These are phyloP conservation scores for Pelodiscus sinensis DNA, from an alignment of 2,113 vertebrate genomes.

Conservation along the genomic window DNA sequence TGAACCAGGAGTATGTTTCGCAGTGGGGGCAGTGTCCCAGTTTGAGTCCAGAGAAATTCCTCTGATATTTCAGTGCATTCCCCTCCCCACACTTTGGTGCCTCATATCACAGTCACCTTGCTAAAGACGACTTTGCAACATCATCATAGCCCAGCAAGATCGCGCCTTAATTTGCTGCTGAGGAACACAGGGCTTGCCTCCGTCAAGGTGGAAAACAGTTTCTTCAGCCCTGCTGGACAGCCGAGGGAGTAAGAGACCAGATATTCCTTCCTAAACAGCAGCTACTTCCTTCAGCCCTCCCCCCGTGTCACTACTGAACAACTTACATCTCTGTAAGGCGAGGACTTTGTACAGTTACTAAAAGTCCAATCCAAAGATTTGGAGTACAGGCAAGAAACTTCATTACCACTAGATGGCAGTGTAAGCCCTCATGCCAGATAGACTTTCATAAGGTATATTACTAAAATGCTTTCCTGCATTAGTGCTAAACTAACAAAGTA, in stretches of 20 bases:
- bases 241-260: too few relatives aligned
- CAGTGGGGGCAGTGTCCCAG: too few relatives aligned
- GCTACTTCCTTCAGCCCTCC: too few relatives aligned
- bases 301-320: too few relatives aligned
- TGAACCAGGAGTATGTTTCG: too few relatives aligned
- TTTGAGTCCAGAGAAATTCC: background rate
- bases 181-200: background rate
- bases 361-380: rapidly evolving
- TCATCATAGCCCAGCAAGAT: background rate
- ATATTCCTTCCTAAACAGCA: too few relatives aligned
- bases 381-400: rapidly evolving
- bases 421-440: background rate
- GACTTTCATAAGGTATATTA: background rate
- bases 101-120: background rate
- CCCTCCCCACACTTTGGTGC: background rate
- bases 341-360: background rate
- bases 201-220: background rate
- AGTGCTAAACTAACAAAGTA: background rate
- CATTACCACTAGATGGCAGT: conserved; percentile 59
- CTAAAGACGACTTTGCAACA: background rate
- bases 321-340: rapidly evolving
- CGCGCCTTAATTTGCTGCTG: background rate
- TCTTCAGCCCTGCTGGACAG: too few relatives aligned
- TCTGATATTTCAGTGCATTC: background rate
- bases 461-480: background rate